Evolutionary conservation across 2,797 vertebrate species (phyloP).

Genomic region (Rhinichthys osculus): DNA sequence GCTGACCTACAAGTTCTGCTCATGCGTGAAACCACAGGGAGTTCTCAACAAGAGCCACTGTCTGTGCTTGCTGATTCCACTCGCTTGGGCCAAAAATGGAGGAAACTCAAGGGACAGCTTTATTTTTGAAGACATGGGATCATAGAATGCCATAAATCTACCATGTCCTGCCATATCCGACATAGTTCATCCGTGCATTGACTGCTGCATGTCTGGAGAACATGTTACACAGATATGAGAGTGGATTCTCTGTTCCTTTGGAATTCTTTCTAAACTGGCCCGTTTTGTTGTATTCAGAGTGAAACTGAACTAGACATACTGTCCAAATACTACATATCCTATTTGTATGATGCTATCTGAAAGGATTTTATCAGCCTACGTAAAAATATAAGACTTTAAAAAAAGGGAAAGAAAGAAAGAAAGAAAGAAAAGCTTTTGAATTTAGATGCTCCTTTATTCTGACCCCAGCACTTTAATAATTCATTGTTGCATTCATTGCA

Average conservation of each 20-base stretch:
- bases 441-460: constrained; percentile 12
- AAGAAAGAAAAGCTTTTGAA: neutral
- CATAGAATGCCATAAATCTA: constrained; percentile 32
- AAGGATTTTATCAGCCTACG: neutral
- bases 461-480: constrained; percentile 3
- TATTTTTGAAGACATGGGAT: constrained; percentile 30
- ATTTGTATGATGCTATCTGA: neutral
- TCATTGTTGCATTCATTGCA: neutral
- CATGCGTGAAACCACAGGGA: constrained; percentile 48
- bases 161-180: constrained; percentile 18
- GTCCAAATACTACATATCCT: constrained; percentile 20
- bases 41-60: constrained; percentile 39
- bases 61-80: constrained; percentile 11
- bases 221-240: neutral
- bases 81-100: constrained; percentile 33
- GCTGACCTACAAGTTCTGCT: constrained; percentile 51
- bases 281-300: neutral
- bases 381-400: constrained; percentile 12
- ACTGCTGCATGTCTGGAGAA: neutral
- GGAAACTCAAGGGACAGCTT: constrained; percentile 35
- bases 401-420: neutral
- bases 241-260: neutral
- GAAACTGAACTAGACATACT: neutral
- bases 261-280: neutral
- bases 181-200: neutral